These are phyloP conservation scores for Hoplodrina blanda DNA, from an alignment of 2,888 invertebrate genomes.

Conservation along the genomic window DNA sequence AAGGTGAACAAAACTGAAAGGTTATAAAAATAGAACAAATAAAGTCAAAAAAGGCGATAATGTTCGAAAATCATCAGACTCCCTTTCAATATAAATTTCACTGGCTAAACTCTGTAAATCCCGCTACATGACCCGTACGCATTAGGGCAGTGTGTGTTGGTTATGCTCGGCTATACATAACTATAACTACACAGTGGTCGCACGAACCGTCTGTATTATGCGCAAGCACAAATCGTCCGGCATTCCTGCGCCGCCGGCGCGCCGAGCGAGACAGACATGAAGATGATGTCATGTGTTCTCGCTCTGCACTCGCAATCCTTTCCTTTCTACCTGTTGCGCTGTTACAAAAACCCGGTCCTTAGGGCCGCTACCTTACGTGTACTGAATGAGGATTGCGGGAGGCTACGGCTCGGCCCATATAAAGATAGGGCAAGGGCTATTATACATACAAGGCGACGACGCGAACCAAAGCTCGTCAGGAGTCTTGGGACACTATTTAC, in stretches of 20 bases:
- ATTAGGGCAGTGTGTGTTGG: constrained; percentile 90
- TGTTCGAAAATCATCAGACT: constrained; percentile 88
- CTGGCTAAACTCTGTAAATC: constrained; percentile 89
- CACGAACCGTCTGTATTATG: constrained; percentile 82
- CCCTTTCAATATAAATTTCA: constrained; percentile 90
- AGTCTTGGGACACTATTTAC: constrained; percentile 83
- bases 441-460: constrained; percentile 78
- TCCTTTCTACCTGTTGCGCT: constrained; percentile 91
- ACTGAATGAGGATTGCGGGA: constrained; percentile 89
- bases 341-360: constrained; percentile 90
- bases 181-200: constrained; percentile 75
- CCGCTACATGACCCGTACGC: constrained; percentile 90
- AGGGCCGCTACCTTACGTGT: constrained; percentile 91
- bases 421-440: constrained; percentile 89
- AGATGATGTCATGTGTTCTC: constrained; percentile 78
- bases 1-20: constrained; percentile 36
- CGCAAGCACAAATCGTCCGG: constrained; percentile 89
- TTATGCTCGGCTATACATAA: constrained; percentile 81
- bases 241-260: constrained; percentile 87
- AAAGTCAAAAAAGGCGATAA: constrained; percentile 68
- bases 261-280: constrained; percentile 79
- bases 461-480: constrained; percentile 75
- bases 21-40: constrained; percentile 45
- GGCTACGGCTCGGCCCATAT: constrained; percentile 90
- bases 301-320: constrained; percentile 88